These are phyloP conservation scores for Akabosia matsudoensis DNA, from an alignment of 1,140 invertebrate genomes.

Conservation along the genomic window DNA sequence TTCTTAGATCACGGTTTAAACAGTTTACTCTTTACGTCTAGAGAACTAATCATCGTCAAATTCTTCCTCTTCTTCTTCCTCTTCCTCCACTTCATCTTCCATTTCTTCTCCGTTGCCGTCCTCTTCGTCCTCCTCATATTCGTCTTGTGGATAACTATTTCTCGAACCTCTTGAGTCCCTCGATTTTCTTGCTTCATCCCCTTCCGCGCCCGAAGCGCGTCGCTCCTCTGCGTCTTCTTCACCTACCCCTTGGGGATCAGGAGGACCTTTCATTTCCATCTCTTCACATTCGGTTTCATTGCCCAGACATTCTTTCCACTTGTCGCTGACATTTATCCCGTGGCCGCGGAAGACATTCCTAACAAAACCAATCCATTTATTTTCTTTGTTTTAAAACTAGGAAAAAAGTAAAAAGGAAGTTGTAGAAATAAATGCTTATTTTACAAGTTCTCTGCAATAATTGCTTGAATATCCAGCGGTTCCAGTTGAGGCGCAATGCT, in stretches of 20 bases:
- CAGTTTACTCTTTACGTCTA: too few species aligned
- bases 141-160: not conserved
- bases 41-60: not conserved
- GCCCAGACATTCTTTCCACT: conserved; percentile 33
- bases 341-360: conserved; percentile 28
- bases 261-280: conserved; percentile 20
- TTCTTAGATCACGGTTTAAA: too few species aligned
- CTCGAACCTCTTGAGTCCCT: not conserved
- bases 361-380: not conserved
- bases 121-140: not conserved
- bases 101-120: not conserved
- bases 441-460: conserved; percentile 29
- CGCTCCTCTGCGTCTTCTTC: not conserved
- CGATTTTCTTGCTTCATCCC: too few species aligned
- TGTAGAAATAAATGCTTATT: not conserved
- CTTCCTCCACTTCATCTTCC: not conserved
- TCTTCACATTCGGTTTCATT: conserved; percentile 31
- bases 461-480: conserved; percentile 36
- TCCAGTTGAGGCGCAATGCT: conserved; percentile 32
- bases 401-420: not conserved
- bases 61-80: not conserved
- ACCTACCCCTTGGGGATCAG: not conserved
- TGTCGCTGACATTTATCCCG: conserved; percentile 31
- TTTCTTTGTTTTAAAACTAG: not conserved
- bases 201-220: too few species aligned